Base-by-base conservation (phyloP, 2,888 invertebrate species). In the Platypus cylindrus region DNA sequence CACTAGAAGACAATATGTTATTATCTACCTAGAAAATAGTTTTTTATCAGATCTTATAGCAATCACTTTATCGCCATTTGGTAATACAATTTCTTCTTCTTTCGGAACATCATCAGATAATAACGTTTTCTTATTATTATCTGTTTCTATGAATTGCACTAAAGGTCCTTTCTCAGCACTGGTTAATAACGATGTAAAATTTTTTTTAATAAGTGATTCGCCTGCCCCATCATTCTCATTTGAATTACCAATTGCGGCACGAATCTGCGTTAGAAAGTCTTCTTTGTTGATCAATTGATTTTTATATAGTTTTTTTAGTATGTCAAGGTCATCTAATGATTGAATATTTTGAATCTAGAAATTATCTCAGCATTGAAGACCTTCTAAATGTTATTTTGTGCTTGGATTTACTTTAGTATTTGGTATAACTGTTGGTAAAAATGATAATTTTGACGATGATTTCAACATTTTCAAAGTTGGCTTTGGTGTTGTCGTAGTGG, bases 131-230 rank as follows among this genome's bases (percentile, higher is more conserved):
- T 52, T 48, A 2, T 48, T 44, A 34, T 52, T 50, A 12, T 40
- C 44, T 7, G 53, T 44, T 39, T 49, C 44, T 36, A 78, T 75
- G 0, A 78, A 71, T 61, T 84, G 81, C 11, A 80, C 73, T 48
- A 75, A 77, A 55, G 83, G 78, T 1, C 83, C 84, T 48, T 80
- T 81, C 0, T 75, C 70, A 29, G 84, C 54, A 5, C 79, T 71
- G 31, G 84, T 70, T 54, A 83, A 83, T 41, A 81, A 69, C 1
- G 81, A 78, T 1, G 78, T 71, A 36, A 76, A 73, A 44, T 81
- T 81, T 52, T 74, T 79, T n/a, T n/a, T n/a, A n/a, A n/a, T n/a
- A n/a, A n/a, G n/a, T n/a, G n/a, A n/a, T n/a, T n/a, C n/a, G n/a
- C n/a, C n/a, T 31, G 71, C 70, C 18, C 64, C 68, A 24, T 75